These are phyloP conservation scores for Acanthisitta chloris DNA, from an alignment of 2,113 vertebrate species.

Conservation along the genomic window DNA sequence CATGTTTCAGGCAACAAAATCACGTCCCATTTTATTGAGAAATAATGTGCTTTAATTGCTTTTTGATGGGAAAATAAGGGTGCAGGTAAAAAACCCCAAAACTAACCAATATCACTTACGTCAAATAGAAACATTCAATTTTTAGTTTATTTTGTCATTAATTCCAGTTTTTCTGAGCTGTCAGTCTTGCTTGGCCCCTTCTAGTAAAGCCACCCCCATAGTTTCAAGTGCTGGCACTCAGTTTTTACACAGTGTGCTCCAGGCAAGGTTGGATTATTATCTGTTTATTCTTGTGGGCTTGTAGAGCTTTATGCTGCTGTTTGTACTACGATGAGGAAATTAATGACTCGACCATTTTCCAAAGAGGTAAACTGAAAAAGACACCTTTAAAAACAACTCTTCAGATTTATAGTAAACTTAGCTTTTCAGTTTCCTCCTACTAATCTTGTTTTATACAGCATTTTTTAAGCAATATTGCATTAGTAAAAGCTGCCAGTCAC, in stretches of 20 bases:
- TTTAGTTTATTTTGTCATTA: background rate
- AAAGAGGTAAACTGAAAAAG: background rate
- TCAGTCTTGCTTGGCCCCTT: background rate
- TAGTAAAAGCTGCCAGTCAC: constrained; percentile 28
- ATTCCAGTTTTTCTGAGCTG: background rate
- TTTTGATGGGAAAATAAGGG: background rate
- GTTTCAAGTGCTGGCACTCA: background rate
- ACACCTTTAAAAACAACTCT: background rate
- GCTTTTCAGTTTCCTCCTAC: constrained; percentile 1
- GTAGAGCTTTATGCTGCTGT: background rate
- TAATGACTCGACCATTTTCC: background rate
- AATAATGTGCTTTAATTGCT: background rate
- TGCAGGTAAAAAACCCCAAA: background rate
- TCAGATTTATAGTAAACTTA: constrained; percentile 10
- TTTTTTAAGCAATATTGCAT: constrained; percentile 16
- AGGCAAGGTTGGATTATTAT: background rate
- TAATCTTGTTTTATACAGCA: background rate
- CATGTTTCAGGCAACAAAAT: background rate
- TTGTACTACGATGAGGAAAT: background rate
- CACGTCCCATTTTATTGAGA: background rate
- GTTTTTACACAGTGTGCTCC: background rate
- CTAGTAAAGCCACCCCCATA: background rate
- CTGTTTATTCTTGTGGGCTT: background rate
- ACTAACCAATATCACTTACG: background rate
- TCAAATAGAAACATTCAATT: background rate